Evolutionary conservation across 2,113 vertebrate species (phyloP).

Genomic region (Nestor notabilis): DNA sequence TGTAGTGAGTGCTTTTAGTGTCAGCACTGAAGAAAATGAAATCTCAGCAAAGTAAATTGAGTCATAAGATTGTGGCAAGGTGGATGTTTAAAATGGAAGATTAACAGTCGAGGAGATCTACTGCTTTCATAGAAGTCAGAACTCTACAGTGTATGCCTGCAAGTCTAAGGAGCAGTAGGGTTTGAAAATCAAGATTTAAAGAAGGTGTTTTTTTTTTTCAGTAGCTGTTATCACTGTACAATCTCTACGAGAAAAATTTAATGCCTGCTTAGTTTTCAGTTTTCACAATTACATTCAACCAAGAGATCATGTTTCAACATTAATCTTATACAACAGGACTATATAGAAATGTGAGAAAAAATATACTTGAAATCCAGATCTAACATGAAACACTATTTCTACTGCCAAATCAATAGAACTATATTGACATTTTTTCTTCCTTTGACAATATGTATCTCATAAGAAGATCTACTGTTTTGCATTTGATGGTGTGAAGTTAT

Average conservation of each 20-base stretch:
- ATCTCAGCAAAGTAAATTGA: constrained; percentile 3
- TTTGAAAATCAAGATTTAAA: background rate
- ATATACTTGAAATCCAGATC: background rate
- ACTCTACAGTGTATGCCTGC: background rate
- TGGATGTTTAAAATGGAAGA: background rate
- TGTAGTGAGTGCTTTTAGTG: background rate
- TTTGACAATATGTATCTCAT: background rate
- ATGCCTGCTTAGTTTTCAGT: background rate
- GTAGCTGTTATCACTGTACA: background rate
- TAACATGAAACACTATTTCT: background rate
- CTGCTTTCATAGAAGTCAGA: background rate
- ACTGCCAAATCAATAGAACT: background rate
- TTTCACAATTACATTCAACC: background rate
- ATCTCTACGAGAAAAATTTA: background rate
- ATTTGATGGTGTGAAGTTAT: background rate
- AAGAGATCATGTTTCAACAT: background rate
- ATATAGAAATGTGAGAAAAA: background rate
- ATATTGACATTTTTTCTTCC: background rate
- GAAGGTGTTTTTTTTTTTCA: background rate
- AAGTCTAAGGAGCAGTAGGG: background rate
- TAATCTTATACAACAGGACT: background rate
- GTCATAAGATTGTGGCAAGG: background rate
- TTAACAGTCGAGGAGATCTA: background rate
- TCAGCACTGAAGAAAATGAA: background rate
- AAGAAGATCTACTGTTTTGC: background rate